Evolutionary conservation across 2,797 vertebrate genomes (phyloP).

Genomic region (Perdix hodgsoniae): DNA sequence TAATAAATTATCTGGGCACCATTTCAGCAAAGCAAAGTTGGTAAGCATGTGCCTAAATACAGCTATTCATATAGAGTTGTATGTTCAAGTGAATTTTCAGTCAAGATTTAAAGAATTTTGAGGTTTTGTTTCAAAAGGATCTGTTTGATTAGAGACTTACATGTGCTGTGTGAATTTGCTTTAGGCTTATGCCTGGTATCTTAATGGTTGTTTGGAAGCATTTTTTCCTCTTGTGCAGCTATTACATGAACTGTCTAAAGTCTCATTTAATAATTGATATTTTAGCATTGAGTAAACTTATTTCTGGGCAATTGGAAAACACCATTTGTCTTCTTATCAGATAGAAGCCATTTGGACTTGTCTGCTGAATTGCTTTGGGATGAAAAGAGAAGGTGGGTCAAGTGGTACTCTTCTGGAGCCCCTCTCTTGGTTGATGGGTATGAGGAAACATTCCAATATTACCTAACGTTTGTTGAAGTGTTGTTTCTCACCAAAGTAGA

Average conservation of each 20-base stretch:
- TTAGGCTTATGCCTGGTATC: background rate
- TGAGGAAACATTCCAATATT: background rate
- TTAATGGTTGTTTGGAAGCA: background rate
- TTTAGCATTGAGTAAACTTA: background rate
- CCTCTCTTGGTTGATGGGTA: background rate
- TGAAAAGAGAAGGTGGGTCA: background rate
- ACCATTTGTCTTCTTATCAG: background rate
- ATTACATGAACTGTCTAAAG: background rate
- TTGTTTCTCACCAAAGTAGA: background rate
- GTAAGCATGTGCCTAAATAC: background rate
- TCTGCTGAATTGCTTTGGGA: background rate
- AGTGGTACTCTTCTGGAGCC: background rate
- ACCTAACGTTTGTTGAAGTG: background rate
- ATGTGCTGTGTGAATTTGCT: background rate
- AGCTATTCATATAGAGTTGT: background rate
- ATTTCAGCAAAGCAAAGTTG: background rate
- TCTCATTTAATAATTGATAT: conserved; percentile 19
- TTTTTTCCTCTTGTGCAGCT: background rate
- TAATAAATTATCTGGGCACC: background rate
- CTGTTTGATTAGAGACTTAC: background rate
- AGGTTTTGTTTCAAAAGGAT: background rate
- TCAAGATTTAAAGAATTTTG: background rate
- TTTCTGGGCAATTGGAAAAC: background rate
- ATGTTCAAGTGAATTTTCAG: background rate
- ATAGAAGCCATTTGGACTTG: background rate